These are phyloP conservation scores for Diglossa brunneiventris DNA, from an alignment of 2,113 vertebrate genomes.

Conservation along the genomic window DNA sequence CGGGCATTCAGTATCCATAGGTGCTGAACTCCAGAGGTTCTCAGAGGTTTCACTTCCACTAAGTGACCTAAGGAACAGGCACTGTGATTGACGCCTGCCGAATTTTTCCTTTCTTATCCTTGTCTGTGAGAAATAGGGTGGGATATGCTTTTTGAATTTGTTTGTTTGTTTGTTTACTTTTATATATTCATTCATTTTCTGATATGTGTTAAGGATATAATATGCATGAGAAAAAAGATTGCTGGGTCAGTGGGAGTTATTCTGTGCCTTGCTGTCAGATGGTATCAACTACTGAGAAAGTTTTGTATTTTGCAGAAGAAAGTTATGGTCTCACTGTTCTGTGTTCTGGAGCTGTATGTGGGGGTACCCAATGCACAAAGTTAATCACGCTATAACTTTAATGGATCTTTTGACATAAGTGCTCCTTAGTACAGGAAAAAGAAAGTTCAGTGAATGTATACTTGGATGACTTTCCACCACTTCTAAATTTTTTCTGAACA, in stretches of 20 bases:
- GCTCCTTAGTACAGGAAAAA: neutral
- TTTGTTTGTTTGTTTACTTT: neutral
- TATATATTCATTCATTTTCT: neutral
- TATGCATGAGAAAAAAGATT: neutral
- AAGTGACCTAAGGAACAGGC: neutral
- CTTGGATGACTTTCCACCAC: neutral
- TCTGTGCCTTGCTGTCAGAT: neutral
- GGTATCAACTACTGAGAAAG: neutral
- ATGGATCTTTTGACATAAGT: neutral
- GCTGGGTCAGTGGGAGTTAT: neutral
- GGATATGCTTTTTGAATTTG: neutral
- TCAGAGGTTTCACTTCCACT: neutral
- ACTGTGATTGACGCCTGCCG: neutral
- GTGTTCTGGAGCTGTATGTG: neutral
- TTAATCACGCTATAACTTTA: neutral
- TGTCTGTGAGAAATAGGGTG: neutral
- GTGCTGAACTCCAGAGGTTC: neutral
- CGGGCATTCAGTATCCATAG: neutral
- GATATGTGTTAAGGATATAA: neutral
- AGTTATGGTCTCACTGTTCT: neutral
- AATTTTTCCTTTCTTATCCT: neutral
- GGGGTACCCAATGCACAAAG: neutral
- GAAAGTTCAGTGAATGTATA: neutral
- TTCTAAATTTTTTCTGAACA: neutral
- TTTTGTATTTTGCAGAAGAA: neutral